phyloP scores from a whole-genome alignment of 2,113 vertebrate species.

The Ammodytes marinus region DNA sequence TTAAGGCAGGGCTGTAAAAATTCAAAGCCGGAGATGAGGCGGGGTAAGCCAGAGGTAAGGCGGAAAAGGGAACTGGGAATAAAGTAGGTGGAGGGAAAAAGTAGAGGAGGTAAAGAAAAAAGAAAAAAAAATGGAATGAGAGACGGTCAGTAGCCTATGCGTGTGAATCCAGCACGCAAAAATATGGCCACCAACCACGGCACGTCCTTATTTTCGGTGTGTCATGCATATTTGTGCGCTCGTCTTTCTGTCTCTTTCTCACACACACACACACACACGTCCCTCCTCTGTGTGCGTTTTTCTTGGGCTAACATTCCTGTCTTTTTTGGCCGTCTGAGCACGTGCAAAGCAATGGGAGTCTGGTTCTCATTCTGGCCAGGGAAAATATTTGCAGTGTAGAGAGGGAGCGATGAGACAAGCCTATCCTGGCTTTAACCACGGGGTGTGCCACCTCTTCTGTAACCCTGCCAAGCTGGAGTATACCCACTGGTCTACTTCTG shows the following conservation, averaged over 20 bases:
- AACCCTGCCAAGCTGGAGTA: slow-evolving; percentile 62
- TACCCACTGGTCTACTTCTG: slow-evolving; percentile 72
- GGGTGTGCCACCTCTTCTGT: slow-evolving; percentile 76
- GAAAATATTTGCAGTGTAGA: slow-evolving; percentile 72
- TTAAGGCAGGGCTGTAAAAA: slow-evolving; percentile 44
- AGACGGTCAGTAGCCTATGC: neutral
- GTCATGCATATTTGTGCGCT: slow-evolving; percentile 3
- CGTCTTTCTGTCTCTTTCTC: slow-evolving; percentile 40
- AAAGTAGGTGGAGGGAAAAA: slow-evolving; percentile 21
- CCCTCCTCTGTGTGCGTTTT: slow-evolving; percentile 28
- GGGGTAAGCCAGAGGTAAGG: slow-evolving; percentile 55
- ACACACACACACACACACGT: slow-evolving; percentile 13
- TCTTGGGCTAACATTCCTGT: slow-evolving; percentile 58
- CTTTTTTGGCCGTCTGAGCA: slow-evolving; percentile 65
- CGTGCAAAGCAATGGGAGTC: slow-evolving; percentile 53
- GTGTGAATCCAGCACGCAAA: slow-evolving; percentile 11
- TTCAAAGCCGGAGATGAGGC: slow-evolving; percentile 26
- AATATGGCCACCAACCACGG: neutral
- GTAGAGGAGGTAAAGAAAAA: slow-evolving; percentile 18
- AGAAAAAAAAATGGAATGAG: slow-evolving; percentile 38
- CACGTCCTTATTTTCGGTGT: neutral
- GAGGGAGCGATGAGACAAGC: slow-evolving; percentile 46
- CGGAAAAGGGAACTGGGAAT: neutral
- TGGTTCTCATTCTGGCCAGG: slow-evolving; percentile 73
- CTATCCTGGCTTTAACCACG: slow-evolving; percentile 58